Evolutionary conservation across 2,113 vertebrate genomes (phyloP).

Genomic region (Catharus bicknelli): DNA sequence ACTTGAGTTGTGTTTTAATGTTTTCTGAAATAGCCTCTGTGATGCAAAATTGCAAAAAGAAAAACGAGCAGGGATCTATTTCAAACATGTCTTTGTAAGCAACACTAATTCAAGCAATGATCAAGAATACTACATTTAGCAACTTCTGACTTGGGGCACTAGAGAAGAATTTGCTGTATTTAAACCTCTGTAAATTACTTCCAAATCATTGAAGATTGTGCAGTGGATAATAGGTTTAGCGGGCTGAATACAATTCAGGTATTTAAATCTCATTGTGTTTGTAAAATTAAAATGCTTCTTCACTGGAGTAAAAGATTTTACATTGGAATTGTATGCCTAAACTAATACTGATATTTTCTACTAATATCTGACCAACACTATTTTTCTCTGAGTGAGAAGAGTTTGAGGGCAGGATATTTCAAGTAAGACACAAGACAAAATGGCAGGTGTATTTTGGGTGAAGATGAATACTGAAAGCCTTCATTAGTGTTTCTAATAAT

Average conservation of each 20-base stretch:
- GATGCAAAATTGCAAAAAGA: not conserved
- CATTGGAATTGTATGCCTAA: not conserved
- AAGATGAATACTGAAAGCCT: not conserved
- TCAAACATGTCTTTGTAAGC: not conserved
- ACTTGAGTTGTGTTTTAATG: not conserved
- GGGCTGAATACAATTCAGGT: not conserved
- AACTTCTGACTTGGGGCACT: not conserved
- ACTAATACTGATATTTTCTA: not conserved
- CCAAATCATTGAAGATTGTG: not conserved
- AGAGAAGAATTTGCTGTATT: not conserved
- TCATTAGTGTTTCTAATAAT: not conserved
- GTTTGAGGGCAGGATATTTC: not conserved
- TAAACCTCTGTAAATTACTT: not conserved
- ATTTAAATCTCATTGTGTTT: not conserved
- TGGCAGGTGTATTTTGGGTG: not conserved
- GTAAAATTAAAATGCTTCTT: not conserved
- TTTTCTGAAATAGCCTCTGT: not conserved
- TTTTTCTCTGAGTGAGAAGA: not conserved
- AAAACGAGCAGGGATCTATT: rapidly evolving
- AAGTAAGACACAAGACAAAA: not conserved
- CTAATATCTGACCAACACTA: not conserved
- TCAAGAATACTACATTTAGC: not conserved
- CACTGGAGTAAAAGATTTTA: not conserved
- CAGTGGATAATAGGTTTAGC: not conserved
- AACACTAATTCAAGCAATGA: not conserved